Base-by-base conservation (phyloP, 1,140 invertebrate genomes). In the Drosophila carrolli region DNA sequence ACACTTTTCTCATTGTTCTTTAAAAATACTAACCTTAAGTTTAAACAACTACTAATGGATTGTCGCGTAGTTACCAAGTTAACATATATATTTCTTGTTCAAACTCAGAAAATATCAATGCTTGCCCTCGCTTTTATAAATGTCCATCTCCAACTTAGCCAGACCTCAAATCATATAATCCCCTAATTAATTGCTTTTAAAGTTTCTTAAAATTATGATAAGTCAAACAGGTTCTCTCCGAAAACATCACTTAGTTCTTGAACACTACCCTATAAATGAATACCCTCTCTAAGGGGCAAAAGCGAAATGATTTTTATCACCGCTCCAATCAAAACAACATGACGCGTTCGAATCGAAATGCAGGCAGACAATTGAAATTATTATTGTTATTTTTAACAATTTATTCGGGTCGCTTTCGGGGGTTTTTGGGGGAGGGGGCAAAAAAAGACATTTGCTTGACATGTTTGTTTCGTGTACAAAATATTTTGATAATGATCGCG, bases 391-490 rank as follows among this genome's bases (percentile, higher is more conserved):
- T 78, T 75, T 67, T 81, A 71, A 86, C 65, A 59, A 77, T 85
- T 85, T 85, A 32, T 81, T 80, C 62, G 67, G 60, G 51, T 59
- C 53, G 35, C 53, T 43, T 32, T 16, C 29, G 50, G 13, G 43
- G 57, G 29, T 32, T 40, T 40, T 38, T 50, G n/a, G 53, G 56
- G 27, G 16, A 5, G 7, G 67, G 50, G 65, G 35, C n/a, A 50
- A 71, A 50, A 71, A 50, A 71, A 58, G 47, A 57, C 83, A 88
- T 86, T 86, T 88, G 82, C 82, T 86, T 86, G 82, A 86, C 82
- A 88, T 86, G 82, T 88, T 75, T 73, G 62, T 83, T 88, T 82
- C 83, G 79, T 88, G 82, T 86, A 88, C 62, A 88, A 82, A 85
- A 88, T 88, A 86, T 79, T 82, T 82, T 86, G 82, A 86, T 88